Base-by-base conservation (phyloP, 1,140 invertebrate species). In the Lethocerus indicus region DNA sequence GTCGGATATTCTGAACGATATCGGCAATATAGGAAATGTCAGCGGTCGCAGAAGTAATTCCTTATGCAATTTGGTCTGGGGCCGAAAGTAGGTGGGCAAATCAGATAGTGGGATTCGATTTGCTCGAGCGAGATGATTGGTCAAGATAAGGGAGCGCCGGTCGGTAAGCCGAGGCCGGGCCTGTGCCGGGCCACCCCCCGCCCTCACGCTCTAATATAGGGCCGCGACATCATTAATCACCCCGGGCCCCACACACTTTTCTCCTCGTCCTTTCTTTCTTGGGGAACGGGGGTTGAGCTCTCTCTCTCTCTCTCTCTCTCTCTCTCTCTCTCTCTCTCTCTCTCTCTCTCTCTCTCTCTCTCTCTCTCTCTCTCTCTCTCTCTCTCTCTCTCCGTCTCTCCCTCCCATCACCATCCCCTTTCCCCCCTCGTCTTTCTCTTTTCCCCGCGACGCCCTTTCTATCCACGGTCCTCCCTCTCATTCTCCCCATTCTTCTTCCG, bases 261-360 rank as follows among this genome's bases (percentile, higher is more conserved):
- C 18, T 13, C 18, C 18, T 40, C 9, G 13, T 18, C 7, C 39
- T 40, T 18, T 40, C 39, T 20, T 40, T 20, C 18, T 18, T 40
- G 13, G 13, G 7, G 20, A 13, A 13, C 39, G n/a, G 9, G n/a
- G 9, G n/a, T n/a, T 32, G n/a, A 32, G 9, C 18, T 9, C 39
- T 40, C 39, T 40, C 39, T 40, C 39, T 40, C 39, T 40, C 39
- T 40, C 39, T 40, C 39, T 40, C 39, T 40, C 39, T 40, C 39
- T 40, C 39, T 40, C 39, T 40, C 7, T 40, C 18, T 40, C 39
- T 40, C 39, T 40, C 39, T 40, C 39, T 40, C 7, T 40, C 39
- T 40, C 39, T 9, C 39, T 40, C 39, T 40, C 39, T 40, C 39
- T 40, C 7, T 40, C 39, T 40, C 39, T 40, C 39, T 40, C 39